phyloP scores from a whole-genome alignment of 2,888 invertebrate genomes.

The Drosophila suboccidentalis region DNA sequence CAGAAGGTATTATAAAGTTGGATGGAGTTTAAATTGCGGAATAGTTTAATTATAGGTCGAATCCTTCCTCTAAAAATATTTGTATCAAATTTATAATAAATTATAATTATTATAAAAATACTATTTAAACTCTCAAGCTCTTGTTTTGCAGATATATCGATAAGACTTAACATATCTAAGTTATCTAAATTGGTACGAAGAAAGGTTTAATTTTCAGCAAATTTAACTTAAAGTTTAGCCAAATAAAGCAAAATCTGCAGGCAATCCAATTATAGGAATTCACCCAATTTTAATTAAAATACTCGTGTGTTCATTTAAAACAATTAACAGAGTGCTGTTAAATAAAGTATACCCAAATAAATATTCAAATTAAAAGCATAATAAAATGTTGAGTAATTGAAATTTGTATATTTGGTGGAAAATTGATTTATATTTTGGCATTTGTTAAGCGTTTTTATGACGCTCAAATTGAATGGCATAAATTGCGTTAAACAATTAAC shows the following conservation, averaged over 20 bases:
- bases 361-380: neutral
- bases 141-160: no score
- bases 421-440: conserved; percentile 13
- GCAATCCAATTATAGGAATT: neutral
- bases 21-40: neutral
- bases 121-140: no score
- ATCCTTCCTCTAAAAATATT: no score
- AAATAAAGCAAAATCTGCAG: no score
- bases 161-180: neutral
- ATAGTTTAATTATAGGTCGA: neutral
- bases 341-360: neutral
- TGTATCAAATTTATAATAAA: no score
- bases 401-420: conserved; percentile 10
- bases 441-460: conserved; percentile 37
- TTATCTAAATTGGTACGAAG: neutral
- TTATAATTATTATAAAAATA: no score
- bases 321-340: neutral
- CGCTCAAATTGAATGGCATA: conserved; percentile 38
- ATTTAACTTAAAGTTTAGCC: no score
- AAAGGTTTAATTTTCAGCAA: neutral
- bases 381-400: conserved; percentile 15
- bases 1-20: neutral
- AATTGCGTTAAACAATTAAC: conserved; percentile 47
- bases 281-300: neutral
- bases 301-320: neutral